Evolutionary conservation across 2,113 vertebrate species (phyloP), one percentile per base, ranked within the genome.

Genomic region (Neoarius graeffei): DNA sequence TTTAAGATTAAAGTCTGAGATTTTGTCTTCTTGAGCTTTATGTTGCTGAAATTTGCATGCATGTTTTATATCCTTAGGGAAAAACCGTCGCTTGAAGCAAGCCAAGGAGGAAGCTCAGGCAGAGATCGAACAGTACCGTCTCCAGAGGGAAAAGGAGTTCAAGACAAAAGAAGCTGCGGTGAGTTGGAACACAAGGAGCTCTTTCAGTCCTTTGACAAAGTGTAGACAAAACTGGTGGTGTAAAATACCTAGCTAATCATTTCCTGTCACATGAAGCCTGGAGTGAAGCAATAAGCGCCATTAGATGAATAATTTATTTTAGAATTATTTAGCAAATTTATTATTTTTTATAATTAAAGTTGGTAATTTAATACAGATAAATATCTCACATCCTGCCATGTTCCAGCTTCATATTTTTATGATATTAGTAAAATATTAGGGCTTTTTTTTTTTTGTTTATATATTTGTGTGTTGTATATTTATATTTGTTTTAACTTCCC

Each of bases 51-150:
- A 9, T 48, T 23, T 74, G 42, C 19, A 11, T 23, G 19, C 4
- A 4, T 83, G 42, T 83, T 50, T 73, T 42, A 42, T 90, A 5
- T 89, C 10, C 52, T n/a, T 80, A 99, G 98, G 98, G 79, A 99
- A 99, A 95, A 98, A 99, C 88, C 94, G 97, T 3, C 94, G 98
- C 88, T 95, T 99, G 96, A 99, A 99, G 93, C 98, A 99, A 94
- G 98, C 98, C 0, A 99, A 99, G 89, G 98, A 99, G 92, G 98
- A 99, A 84, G 98, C 98, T 0, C 98, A 99, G 93, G 98, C 97
- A 0, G 98, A 99, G 94, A 99, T 99, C 9, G 98, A 99, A 83
- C 98, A 99, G 90, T 99, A 99, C 85, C 97, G 98, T 14, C 94
- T 99, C 83, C 98, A 99, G 94, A 95, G 98, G 35, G 98, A 99